Percentiles rank a stretch among this genome's conserved stretches.
These are phyloP conservation scores for Dicerorhinus sumatrensis DNA, from an alignment of 2,113 vertebrate species.

Conservation along the genomic window DNA sequence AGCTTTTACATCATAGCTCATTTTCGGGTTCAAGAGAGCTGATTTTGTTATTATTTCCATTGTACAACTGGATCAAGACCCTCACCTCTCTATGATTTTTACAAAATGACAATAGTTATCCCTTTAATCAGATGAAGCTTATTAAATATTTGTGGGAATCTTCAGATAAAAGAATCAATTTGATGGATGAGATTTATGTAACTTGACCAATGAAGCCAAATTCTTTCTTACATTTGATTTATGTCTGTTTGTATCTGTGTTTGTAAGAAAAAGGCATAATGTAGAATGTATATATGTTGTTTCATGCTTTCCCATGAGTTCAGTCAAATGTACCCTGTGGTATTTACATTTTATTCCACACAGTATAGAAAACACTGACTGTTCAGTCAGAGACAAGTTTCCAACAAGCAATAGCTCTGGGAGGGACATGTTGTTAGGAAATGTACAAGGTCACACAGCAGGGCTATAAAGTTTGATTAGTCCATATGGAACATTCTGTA, in stretches of 20 bases:
- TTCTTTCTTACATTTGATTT: conserved; percentile 53
- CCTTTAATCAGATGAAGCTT: neutral
- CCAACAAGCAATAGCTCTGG: neutral
- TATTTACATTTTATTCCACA: conserved; percentile 24
- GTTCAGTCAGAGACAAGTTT: conserved; percentile 14
- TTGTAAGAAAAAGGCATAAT: neutral
- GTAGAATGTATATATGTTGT: neutral
- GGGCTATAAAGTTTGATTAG: conserved; percentile 72
- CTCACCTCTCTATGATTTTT: neutral
- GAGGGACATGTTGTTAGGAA: conserved; percentile 27
- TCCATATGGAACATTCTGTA: conserved; percentile 79
- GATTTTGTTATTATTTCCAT: neutral
- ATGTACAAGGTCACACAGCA: conserved; percentile 35
- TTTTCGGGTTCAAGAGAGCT: neutral
- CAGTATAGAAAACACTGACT: neutral
- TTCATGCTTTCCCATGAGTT: conserved; percentile 2
- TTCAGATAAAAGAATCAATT: conserved; percentile 49
- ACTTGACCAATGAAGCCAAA: conserved; percentile 3
- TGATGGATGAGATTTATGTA: conserved; percentile 32
- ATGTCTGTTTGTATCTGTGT: neutral
- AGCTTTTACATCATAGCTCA: neutral
- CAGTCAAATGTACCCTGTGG: neutral
- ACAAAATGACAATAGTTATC: conserved; percentile 24
- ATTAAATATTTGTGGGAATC: conserved; percentile 14
- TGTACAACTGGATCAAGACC: neutral